Percentiles rank a stretch among this genome's conserved stretches.
These are phyloP conservation scores for Julus scandinavius DNA, from an alignment of 2,888 invertebrate species.

Conservation along the genomic window DNA sequence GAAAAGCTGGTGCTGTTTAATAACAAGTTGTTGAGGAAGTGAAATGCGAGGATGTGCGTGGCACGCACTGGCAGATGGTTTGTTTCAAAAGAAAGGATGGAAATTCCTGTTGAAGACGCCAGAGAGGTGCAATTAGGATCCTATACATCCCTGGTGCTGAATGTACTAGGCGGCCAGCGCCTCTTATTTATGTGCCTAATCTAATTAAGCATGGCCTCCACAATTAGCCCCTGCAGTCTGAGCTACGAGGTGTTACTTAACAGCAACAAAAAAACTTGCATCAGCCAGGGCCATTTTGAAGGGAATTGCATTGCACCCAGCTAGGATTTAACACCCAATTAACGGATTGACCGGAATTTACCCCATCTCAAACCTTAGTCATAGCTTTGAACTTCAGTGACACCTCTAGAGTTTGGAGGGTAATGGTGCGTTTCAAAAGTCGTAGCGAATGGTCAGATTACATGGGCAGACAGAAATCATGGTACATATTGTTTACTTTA, in stretches of 20 bases:
- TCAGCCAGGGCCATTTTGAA: neutral
- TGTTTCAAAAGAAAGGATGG: neutral
- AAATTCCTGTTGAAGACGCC: neutral
- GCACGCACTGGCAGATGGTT: neutral
- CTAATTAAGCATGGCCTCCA: neutral
- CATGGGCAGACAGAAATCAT: no score
- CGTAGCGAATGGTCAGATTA: no score
- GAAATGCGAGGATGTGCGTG: neutral
- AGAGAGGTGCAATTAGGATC: neutral
- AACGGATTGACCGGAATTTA: neutral
- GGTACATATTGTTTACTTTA: no score
- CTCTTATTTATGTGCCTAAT: neutral
- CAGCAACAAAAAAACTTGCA: neutral
- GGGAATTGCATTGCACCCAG: neutral
- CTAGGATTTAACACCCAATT: neutral
- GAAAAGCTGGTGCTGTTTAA: conserved; percentile 1
- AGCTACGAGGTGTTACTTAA: neutral
- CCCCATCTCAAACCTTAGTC: neutral
- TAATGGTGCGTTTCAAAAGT: no score
- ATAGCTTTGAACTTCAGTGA: no score
- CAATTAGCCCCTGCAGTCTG: neutral
- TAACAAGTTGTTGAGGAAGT: conserved; percentile 31
- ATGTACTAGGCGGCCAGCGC: neutral
- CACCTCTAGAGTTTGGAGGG: no score
- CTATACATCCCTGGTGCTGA: neutral